Percentiles rank a stretch among this genome's conserved stretches.
Evolutionary conservation across 2,888 invertebrate species (phyloP).

Genomic region (Criorhina ranunculi): DNA sequence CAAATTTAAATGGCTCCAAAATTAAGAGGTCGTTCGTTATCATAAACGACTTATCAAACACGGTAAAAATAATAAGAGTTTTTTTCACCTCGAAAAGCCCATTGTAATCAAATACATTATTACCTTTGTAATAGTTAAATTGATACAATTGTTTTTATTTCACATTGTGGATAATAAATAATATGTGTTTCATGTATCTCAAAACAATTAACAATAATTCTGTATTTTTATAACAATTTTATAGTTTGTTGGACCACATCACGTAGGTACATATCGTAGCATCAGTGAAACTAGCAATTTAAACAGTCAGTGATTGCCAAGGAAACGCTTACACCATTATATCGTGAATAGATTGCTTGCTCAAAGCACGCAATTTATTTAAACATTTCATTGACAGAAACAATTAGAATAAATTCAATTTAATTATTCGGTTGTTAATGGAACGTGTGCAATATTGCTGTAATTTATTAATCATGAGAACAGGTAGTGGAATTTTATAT

Average conservation of each 20-base stretch:
- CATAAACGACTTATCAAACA: too few relatives aligned
- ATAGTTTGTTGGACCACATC: constrained; percentile 34
- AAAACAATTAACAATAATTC: constrained; percentile 4
- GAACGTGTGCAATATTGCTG: constrained; percentile 2
- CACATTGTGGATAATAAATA: not conserved
- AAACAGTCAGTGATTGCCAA: constrained; percentile 45
- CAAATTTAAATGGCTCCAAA: too few relatives aligned
- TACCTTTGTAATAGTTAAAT: too few relatives aligned
- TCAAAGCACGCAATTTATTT: constrained; percentile 36
- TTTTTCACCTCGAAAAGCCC: too few relatives aligned
- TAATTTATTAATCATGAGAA: constrained; percentile 31
- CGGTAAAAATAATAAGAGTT: too few relatives aligned
- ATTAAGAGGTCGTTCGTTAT: too few relatives aligned
- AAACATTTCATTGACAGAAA: constrained; percentile 51
- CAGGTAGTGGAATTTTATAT: not conserved
- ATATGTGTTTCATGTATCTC: not conserved
- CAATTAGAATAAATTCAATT: constrained; percentile 53
- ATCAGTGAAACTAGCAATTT: constrained; percentile 20
- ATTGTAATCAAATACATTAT: too few relatives aligned
- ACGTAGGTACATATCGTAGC: constrained; percentile 21
- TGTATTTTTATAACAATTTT: constrained; percentile 13
- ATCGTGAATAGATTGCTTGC: constrained; percentile 21
- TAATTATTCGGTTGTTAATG: constrained; percentile 27
- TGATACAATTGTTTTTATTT: too few relatives aligned
- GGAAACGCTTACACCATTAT: constrained; percentile 47